Evolutionary conservation across 2,797 vertebrate genomes (phyloP).

Genomic region (Ara ararauna): DNA sequence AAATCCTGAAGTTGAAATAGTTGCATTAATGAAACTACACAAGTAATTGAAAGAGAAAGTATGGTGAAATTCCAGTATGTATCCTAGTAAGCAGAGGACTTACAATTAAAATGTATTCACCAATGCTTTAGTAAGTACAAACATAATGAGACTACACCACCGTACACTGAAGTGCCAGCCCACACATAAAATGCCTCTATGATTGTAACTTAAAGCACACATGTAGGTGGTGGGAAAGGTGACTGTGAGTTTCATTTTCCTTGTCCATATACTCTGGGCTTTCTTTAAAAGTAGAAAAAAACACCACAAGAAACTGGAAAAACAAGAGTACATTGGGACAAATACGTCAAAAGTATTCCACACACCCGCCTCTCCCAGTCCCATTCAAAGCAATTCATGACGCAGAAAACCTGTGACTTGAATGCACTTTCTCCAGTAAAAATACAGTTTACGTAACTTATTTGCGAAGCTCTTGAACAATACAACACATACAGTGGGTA

Average conservation of each 20-base stretch:
- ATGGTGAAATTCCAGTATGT: background rate
- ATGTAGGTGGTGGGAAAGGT: constrained; percentile 33
- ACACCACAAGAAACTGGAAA: background rate
- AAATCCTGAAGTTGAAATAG: background rate
- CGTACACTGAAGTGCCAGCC: background rate
- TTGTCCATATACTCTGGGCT: constrained; percentile 6
- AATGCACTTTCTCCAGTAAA: background rate
- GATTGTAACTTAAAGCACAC: constrained; percentile 34
- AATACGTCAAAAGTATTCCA: constrained; percentile 38
- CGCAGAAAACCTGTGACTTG: constrained; percentile 33
- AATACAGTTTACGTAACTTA: background rate
- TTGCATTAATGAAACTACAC: background rate
- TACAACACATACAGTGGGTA: background rate
- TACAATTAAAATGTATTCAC: background rate
- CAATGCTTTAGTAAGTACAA: background rate
- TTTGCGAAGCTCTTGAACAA: constrained; percentile 33
- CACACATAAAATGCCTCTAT: constrained; percentile 20
- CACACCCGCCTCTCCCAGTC: constrained; percentile 10
- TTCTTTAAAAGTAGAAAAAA: constrained; percentile 7
- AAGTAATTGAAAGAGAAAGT: background rate
- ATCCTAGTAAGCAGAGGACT: background rate
- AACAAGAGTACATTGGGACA: background rate
- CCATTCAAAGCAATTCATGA: constrained; percentile 31
- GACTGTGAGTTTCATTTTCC: constrained; percentile 36
- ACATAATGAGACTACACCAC: background rate